Conservation (phyloP, 2,113 vertebrate species). For the Telmatochromis sp. region DNA sequence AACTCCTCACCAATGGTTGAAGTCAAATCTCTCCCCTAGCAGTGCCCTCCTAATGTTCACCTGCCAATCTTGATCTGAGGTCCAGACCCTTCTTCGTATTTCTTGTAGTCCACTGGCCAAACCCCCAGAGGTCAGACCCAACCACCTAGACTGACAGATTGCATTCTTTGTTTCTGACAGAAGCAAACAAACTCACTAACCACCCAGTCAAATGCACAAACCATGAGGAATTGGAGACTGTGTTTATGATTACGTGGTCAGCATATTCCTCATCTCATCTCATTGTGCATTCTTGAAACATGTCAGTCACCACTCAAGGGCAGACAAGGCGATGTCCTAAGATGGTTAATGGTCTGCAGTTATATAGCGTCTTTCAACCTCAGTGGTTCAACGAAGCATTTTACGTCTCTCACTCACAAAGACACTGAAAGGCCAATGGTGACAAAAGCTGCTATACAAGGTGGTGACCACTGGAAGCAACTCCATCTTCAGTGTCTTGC, state of each 20-base stretch:
- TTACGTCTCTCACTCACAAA: background rate
- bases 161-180: conserved; percentile 9
- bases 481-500: background rate
- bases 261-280: conserved; percentile 5
- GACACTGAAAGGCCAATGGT: background rate
- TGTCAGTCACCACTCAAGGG: conserved; percentile 40
- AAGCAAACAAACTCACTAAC: conserved; percentile 32
- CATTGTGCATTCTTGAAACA: conserved; percentile 40
- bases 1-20: conserved; percentile 46
- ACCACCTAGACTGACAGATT: conserved; percentile 7
- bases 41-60: conserved; percentile 3
- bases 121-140: background rate
- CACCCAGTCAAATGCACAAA: conserved; percentile 4
- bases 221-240: background rate
- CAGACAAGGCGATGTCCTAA: background rate
- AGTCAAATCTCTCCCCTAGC: conserved; percentile 56
- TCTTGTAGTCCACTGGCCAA: conserved; percentile 1
- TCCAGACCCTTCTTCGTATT: background rate
- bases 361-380: background rate
- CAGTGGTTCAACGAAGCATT: background rate
- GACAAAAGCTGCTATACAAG: background rate
- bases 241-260: background rate
- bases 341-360: background rate
- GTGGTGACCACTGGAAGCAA: background rate
- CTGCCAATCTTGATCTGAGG: conserved; percentile 10